These are phyloP conservation scores for Thalassophryne amazonica DNA, from an alignment of 2,797 vertebrate species.

Conservation along the genomic window DNA sequence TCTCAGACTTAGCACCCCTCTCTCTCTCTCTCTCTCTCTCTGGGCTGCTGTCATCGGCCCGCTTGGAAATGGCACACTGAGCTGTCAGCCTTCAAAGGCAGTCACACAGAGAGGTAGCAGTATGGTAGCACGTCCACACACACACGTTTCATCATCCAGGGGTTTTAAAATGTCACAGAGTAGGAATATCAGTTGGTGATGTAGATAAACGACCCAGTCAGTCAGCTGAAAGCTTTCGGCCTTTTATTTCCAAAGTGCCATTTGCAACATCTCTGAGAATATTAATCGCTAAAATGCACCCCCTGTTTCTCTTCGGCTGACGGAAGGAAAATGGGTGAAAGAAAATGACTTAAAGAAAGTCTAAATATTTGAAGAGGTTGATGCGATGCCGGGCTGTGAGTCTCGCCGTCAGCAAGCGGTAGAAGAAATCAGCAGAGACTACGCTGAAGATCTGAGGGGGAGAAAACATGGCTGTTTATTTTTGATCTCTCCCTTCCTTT, in stretches of 20 bases:
- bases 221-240: constrained; percentile 63
- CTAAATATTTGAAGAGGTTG: constrained; percentile 76
- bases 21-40: constrained; percentile 3
- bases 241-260: constrained; percentile 69
- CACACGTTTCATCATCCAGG: constrained; percentile 47
- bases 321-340: constrained; percentile 34
- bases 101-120: constrained; percentile 19
- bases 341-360: constrained; percentile 59
- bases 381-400: constrained; percentile 66
- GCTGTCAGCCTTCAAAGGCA: constrained; percentile 55
- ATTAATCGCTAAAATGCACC: constrained; percentile 62
- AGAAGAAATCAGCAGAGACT: constrained; percentile 64
- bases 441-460: constrained; percentile 54
- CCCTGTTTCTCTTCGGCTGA: constrained; percentile 33
- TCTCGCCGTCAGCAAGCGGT: constrained; percentile 59
- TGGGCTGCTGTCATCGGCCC: constrained; percentile 33
- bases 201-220: constrained; percentile 73
- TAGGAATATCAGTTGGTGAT: constrained; percentile 66
- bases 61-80: constrained; percentile 48
- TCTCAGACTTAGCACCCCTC: neutral
- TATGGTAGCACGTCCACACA: constrained; percentile 15
- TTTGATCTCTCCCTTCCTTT: constrained; percentile 44
- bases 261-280: constrained; percentile 59
- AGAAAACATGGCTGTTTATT: constrained; percentile 57
- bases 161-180: constrained; percentile 42